These are phyloP conservation scores for Apodemus sylvaticus DNA, from an alignment of 2,113 vertebrate species.

Conservation along the genomic window DNA sequence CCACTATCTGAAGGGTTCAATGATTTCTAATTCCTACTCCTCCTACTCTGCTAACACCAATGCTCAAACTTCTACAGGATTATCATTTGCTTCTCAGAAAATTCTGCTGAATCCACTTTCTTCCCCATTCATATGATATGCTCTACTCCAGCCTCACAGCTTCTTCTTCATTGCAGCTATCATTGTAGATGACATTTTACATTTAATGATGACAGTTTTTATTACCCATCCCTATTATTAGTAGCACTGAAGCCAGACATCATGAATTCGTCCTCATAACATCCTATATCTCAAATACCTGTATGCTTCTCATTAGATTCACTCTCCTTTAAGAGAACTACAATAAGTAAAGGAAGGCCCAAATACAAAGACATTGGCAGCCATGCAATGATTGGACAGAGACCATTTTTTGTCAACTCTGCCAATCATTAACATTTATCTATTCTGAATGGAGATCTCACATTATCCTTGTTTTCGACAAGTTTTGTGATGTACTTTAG, in stretches of 20 bases:
- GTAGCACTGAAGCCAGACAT: neutral
- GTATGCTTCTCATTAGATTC: neutral
- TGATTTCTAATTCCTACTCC: no score
- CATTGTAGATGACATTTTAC: neutral
- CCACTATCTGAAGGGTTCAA: neutral
- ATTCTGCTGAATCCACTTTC: neutral
- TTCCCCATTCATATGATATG: neutral
- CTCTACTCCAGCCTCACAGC: neutral
- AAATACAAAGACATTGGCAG: neutral
- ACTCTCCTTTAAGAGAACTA: neutral
- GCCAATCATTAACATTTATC: neutral
- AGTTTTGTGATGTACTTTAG: neutral
- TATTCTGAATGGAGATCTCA: neutral
- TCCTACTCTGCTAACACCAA: neutral
- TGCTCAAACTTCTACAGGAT: neutral
- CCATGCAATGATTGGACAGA: neutral
- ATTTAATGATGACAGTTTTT: neutral
- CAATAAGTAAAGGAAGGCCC: neutral
- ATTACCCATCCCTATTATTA: neutral
- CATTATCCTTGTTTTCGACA: constrained; percentile 1
- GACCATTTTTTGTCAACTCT: neutral
- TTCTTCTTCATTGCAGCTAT: neutral
- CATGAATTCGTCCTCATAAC: neutral
- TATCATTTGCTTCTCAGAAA: neutral
- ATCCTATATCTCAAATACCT: neutral